These are phyloP conservation scores for Monochamus alternatus DNA, from an alignment of 2,888 invertebrate genomes.

Conservation along the genomic window DNA sequence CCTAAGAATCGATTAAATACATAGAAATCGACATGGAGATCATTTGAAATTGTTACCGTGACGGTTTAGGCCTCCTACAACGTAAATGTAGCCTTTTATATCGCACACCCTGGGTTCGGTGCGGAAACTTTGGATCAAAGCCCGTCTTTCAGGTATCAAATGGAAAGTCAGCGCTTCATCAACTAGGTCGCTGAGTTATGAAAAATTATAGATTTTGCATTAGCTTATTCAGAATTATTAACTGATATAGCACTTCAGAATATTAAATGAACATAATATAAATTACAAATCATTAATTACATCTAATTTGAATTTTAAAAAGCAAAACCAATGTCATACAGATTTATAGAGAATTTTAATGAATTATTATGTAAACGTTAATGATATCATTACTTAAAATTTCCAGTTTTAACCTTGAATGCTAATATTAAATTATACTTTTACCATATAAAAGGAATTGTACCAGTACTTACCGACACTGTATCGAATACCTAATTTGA, in stretches of 20 bases:
- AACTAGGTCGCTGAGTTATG: conserved; percentile 78
- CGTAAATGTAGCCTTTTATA: conserved; percentile 87
- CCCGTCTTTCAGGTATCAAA: conserved; percentile 87
- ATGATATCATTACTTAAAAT: not conserved
- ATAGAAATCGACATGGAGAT: not conserved
- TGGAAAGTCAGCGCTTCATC: conserved; percentile 93
- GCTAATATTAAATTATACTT: no score
- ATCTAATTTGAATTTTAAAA: conserved; percentile 6
- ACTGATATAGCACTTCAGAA: not conserved
- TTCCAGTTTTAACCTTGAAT: no score
- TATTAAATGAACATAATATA: not conserved
- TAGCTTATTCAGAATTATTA: no score
- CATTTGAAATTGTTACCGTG: conserved; percentile 72
- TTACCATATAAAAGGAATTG: no score
- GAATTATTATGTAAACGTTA: not conserved
- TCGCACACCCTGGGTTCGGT: conserved; percentile 84
- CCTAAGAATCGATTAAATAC: conserved; percentile 68
- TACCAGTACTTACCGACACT: conserved; percentile 76
- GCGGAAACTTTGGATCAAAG: conserved; percentile 83
- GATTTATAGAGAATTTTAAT: not conserved
- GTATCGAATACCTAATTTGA: conserved; percentile 82
- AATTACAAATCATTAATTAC: not conserved
- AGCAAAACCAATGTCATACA: not conserved
- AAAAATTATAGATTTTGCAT: conserved; percentile 5
- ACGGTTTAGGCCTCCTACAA: conserved; percentile 89